These are phyloP conservation scores for Phorcus lineatus DNA, from an alignment of 2,888 invertebrate genomes.

Conservation along the genomic window DNA sequence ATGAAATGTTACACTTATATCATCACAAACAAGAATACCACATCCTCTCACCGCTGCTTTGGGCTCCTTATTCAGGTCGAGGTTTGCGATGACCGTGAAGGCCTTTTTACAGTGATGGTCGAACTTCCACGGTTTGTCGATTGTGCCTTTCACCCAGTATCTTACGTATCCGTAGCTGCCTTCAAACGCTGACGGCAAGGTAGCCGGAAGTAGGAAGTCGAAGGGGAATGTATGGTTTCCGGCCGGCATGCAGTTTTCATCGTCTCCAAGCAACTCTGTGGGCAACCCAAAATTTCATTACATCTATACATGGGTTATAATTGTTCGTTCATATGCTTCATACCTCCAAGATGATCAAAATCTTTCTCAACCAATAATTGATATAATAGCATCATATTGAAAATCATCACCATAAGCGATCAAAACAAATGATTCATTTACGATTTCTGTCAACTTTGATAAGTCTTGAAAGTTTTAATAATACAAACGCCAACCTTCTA, in stretches of 20 bases:
- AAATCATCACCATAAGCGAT: too few relatives aligned
- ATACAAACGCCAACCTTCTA: too few relatives aligned
- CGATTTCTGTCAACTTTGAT: background rate
- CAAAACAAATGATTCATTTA: background rate
- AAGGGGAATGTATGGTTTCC: constrained; percentile 43
- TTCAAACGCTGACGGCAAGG: constrained; percentile 42
- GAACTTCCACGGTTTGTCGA: constrained; percentile 89
- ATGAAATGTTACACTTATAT: too few relatives aligned
- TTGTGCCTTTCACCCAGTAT: constrained; percentile 87
- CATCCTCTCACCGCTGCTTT: constrained; percentile 48
- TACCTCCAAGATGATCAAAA: too few relatives aligned
- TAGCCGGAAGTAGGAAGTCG: constrained; percentile 30
- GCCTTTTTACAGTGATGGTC: constrained; percentile 86
- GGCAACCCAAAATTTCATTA: background rate
- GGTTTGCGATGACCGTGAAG: constrained; percentile 87
- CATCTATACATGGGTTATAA: background rate
- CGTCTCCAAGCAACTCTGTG: constrained; percentile 15
- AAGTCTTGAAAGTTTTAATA: too few relatives aligned
- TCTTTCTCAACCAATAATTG: too few relatives aligned
- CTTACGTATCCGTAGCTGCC: constrained; percentile 78
- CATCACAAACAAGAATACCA: too few relatives aligned
- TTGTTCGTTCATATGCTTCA: too few relatives aligned
- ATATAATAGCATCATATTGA: too few relatives aligned
- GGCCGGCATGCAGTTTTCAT: constrained; percentile 26
- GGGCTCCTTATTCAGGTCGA: constrained; percentile 83